phyloP scores from a whole-genome alignment of 64 coral and sea anemone genomes.

The Platygyra sinensis region DNA sequence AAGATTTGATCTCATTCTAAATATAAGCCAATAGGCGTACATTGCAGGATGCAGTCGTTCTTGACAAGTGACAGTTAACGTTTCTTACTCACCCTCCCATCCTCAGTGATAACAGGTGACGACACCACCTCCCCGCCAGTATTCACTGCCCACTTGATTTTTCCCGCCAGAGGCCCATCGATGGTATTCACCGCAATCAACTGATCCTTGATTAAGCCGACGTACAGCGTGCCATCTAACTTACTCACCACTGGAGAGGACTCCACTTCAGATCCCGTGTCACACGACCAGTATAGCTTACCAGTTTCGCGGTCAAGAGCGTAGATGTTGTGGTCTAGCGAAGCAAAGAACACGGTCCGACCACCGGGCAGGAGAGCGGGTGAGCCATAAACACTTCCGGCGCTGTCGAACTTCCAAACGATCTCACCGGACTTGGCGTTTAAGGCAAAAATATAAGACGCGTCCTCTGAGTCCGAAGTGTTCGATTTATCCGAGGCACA shows the following conservation, averaged over 20 bases:
- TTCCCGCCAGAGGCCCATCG: slow-evolving; percentile 74
- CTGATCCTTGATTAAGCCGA: slow-evolving; percentile 82
- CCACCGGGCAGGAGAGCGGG: slow-evolving; percentile 27
- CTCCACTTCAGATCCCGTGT: slow-evolving; percentile 84
- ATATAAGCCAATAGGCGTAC: too few relatives aligned
- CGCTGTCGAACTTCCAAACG: slow-evolving; percentile 69
- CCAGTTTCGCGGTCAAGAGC: slow-evolving; percentile 71
- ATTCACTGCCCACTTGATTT: slow-evolving; percentile 71
- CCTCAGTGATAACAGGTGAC: slow-evolving; percentile 78
- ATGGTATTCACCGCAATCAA: slow-evolving; percentile 75
- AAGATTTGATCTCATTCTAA: too few relatives aligned
- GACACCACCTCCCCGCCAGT: slow-evolving; percentile 85
- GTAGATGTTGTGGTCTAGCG: slow-evolving; percentile 82
- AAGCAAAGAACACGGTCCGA: slow-evolving; percentile 82
- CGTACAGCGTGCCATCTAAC: slow-evolving; percentile 73
- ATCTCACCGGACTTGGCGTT: slow-evolving; percentile 47
- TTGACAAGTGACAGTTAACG: too few relatives aligned
- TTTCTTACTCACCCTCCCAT: slow-evolving; percentile 66
- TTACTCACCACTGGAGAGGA: slow-evolving; percentile 73
- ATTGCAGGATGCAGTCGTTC: too few relatives aligned
- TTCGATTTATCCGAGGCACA: slow-evolving; percentile 27
- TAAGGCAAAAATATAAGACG: slow-evolving; percentile 54
- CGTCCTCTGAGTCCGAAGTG: slow-evolving; percentile 34
- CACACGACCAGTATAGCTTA: slow-evolving; percentile 66
- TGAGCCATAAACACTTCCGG: slow-evolving; percentile 67